Base-by-base conservation (phyloP, 2,888 invertebrate species). In the Aphodius sticticus region DNA sequence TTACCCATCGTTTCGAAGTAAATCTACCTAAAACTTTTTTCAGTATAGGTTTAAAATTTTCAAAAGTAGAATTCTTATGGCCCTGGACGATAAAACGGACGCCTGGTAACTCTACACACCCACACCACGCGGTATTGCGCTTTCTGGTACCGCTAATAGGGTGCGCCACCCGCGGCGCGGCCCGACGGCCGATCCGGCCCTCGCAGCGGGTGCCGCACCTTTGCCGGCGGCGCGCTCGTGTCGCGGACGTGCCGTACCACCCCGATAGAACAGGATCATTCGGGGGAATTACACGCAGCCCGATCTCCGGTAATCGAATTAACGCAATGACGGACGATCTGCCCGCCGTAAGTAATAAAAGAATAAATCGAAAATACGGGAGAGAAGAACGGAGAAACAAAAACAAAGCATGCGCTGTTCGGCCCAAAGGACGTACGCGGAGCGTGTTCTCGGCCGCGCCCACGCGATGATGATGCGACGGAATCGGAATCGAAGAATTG, bases 131-230 rank as follows among this genome's bases (percentile, higher is more conserved):
- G 3, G 53, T 53, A 53, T 53, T 3, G 7, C 53, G 53, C 12
- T 53, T 53, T 78, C 69, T 75, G 80, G 69, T 79, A 80, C 70
- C 75, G 83, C 85, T 85, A 86, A 86, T 86, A 85, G 84, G 85
- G 84, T 53, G 53, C 83, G 84, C 85, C 85, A 86, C 85, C 85
- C 85, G 85, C 80, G 83, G 85, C 83, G 83, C 79, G 84, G 83
- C 81, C 80, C 83, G 78, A 84, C 84, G 80, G 83, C 83, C 82
- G 80, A 82, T 85, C 82, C 82, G 83, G 82, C 79, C 81, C 84
- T 71, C 83, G 76, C 86, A 83, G 84, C 85, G 82, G 86, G 87
- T 74, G 84, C 83, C 81, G 82, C 85, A 81, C 83, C 81, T 82
- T 82, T 80, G 53, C 53, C 53, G 53, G 53, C 53, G 53, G 53